Evolutionary conservation across 23 tunicate species (phyloP).

Genomic region (Diplosoma virens): DNA sequence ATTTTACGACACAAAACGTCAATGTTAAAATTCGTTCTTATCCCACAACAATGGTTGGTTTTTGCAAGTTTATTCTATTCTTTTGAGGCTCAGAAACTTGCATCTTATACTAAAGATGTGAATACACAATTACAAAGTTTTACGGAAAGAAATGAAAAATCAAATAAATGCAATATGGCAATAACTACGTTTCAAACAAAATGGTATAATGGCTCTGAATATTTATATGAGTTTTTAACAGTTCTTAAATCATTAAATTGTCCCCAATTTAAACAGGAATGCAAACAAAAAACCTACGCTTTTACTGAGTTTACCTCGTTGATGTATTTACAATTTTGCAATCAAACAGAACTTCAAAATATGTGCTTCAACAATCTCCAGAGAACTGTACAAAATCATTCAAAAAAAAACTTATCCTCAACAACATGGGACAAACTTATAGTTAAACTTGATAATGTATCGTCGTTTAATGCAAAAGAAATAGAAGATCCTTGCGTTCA

Average conservation of each 20-base stretch:
- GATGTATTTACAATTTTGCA: constrained; percentile 3
- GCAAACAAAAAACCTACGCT: not conserved
- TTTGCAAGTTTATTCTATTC: too few relatives aligned
- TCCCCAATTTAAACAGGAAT: constrained; percentile 12
- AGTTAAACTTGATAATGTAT: not conserved
- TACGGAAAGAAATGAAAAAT: too few relatives aligned
- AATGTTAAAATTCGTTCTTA: too few relatives aligned
- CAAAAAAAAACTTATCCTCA: not conserved
- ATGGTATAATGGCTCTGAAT: not conserved
- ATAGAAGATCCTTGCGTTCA: constrained; percentile 58
- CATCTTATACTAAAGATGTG: too few relatives aligned
- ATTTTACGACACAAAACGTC: too few relatives aligned
- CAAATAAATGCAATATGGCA: constrained; percentile 15
- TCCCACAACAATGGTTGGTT: too few relatives aligned
- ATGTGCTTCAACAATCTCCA: not conserved
- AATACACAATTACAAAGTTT: too few relatives aligned
- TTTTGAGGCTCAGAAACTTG: too few relatives aligned
- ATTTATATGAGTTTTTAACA: not conserved
- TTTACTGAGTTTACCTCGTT: constrained; percentile 8
- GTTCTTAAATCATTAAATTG: not conserved
- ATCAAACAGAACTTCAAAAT: not conserved
- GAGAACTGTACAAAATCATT: not conserved
- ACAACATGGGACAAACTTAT: not conserved
- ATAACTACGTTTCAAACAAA: not conserved
- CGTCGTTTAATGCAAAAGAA: constrained; percentile 37